Conservation (phyloP, 2,113 vertebrate genomes). For the Asarcornis scutulata region DNA sequence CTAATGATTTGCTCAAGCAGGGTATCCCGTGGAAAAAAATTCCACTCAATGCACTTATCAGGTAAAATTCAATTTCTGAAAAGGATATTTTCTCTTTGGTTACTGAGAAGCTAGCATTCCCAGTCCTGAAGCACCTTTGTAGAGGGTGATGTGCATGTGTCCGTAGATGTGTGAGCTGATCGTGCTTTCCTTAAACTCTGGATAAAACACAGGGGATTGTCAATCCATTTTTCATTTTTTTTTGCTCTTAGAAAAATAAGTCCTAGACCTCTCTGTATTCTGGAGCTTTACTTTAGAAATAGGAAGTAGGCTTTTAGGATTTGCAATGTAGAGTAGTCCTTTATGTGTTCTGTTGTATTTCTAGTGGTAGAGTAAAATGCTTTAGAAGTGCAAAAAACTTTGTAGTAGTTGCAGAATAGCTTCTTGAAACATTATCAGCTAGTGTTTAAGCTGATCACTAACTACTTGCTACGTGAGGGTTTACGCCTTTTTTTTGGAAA, state of each 20-base stretch:
- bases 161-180: not conserved
- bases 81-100: not conserved
- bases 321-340: not conserved
- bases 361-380: not conserved
- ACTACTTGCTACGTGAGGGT: not conserved
- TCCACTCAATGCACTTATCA: slow-evolving; percentile 92
- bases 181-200: not conserved
- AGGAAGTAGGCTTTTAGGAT: not conserved
- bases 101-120: not conserved
- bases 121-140: not conserved
- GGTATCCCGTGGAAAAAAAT: slow-evolving; percentile 96
- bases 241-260: not conserved
- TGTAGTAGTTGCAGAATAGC: not conserved
- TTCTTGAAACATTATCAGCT: not conserved
- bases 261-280: not conserved
- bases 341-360: not conserved
- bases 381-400: not conserved
- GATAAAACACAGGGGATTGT: not conserved
- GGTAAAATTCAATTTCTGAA: slow-evolving; percentile 76
- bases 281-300: not conserved
- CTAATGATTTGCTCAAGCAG: slow-evolving; percentile 94
- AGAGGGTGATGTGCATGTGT: not conserved
- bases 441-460: not conserved
- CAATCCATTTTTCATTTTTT: too few relatives aligned
- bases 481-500: not conserved